Percentiles rank a stretch among this genome's conserved stretches.
phyloP scores from a whole-genome alignment of 2,888 invertebrate species.

The Leptopterna dolabrata region DNA sequence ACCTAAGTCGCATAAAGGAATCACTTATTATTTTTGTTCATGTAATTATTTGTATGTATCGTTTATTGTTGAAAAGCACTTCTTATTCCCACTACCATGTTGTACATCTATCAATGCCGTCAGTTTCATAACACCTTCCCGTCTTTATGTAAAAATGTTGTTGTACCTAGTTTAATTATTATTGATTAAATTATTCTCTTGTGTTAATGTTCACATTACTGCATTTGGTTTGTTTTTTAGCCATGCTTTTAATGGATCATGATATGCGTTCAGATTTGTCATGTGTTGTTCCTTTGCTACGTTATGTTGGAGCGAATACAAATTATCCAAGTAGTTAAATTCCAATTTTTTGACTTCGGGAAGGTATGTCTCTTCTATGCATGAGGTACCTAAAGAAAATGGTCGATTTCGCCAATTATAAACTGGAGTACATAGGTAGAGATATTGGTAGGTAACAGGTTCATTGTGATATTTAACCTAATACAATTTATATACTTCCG shows the following conservation, averaged over 20 bases:
- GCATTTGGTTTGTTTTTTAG: neutral
- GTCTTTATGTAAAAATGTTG: neutral
- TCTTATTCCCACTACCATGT: neutral
- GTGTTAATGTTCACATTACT: neutral
- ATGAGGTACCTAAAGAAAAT: no score
- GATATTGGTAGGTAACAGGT: neutral
- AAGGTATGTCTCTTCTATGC: neutral
- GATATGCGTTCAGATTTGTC: neutral
- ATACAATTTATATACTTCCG: neutral
- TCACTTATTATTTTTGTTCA: no score
- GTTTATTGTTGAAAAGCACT: slow-evolving; percentile 29
- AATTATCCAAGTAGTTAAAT: slow-evolving; percentile 15
- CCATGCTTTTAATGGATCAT: neutral
- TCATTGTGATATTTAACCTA: slow-evolving; percentile 10
- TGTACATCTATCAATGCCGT: neutral
- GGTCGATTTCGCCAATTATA: no score
- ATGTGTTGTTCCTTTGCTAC: neutral
- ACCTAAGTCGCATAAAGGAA: neutral
- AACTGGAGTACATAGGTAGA: slow-evolving; percentile 12
- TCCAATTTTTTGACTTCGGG: neutral
- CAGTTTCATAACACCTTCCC: neutral
- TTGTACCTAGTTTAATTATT: neutral
- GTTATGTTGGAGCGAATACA: neutral
- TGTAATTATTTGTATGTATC: neutral
- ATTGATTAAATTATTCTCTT: neutral